A percentile compares a stretch with the other conserved stretches of the same genome.
These are phyloP conservation scores for Pterobdella sp. DNA, from an alignment of 2,888 invertebrate species.

Conservation along the genomic window DNA sequence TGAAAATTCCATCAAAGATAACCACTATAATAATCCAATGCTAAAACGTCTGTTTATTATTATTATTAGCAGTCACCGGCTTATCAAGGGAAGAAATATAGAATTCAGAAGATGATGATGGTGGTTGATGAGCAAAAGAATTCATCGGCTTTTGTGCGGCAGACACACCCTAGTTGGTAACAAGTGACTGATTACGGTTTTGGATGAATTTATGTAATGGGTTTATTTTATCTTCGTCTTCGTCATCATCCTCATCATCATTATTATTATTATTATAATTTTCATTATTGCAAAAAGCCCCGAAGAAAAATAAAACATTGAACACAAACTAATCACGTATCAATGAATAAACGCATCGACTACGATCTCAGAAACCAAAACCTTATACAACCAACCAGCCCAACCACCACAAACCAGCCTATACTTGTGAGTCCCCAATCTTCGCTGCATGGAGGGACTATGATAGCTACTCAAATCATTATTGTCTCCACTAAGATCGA, in stretches of 20 bases:
- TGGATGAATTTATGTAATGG: background rate
- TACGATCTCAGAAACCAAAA: no score
- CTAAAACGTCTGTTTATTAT: slow-evolving; percentile 6
- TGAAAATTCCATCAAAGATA: no score
- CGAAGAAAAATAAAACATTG: background rate
- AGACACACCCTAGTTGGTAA: slow-evolving; percentile 16
- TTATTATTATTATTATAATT: slow-evolving; percentile 6
- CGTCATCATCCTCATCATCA: no score
- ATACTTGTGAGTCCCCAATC: slow-evolving; percentile 26
- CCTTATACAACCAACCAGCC: background rate
- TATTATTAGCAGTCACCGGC: background rate
- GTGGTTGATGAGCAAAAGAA: background rate
- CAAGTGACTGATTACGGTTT: background rate
- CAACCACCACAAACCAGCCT: slow-evolving; percentile 20
- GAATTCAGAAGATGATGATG: slow-evolving; percentile 2
- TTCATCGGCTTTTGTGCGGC: slow-evolving; percentile 2
- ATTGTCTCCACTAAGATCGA: slow-evolving; percentile 66
- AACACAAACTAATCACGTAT: background rate
- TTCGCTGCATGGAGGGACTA: slow-evolving; percentile 33
- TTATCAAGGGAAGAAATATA: slow-evolving; percentile 15
- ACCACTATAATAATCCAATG: no score
- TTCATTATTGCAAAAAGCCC: background rate
- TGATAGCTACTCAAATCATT: slow-evolving; percentile 61
- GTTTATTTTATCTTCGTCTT: no score
- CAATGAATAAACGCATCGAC: no score